Percentiles rank a stretch among this genome's conserved stretches.
phyloP scores from a whole-genome alignment of 2,888 invertebrate species.

The Ditylenchus weischeri region DNA sequence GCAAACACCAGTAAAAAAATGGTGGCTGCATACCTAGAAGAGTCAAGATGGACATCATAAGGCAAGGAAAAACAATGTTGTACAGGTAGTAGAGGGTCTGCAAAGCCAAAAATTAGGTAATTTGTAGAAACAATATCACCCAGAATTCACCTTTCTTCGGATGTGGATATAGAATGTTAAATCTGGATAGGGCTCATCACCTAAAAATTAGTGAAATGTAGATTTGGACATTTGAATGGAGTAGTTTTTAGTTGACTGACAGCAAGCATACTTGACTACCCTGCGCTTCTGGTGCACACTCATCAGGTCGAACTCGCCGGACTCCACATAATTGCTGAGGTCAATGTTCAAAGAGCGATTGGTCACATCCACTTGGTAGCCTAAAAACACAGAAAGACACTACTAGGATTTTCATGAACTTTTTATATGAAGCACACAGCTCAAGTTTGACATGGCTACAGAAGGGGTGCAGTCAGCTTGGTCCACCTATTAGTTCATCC shows the following conservation, averaged over 20 bases:
- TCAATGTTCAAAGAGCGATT: slow-evolving; percentile 62
- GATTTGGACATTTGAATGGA: neutral
- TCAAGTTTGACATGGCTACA: too few species aligned
- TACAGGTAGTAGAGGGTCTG: slow-evolving; percentile 58
- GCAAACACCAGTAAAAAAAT: too few species aligned
- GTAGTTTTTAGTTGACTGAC: slow-evolving; percentile 41
- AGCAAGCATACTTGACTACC: slow-evolving; percentile 64
- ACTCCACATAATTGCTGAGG: slow-evolving; percentile 64
- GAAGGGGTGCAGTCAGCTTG: too few species aligned
- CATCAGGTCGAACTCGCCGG: slow-evolving; percentile 64
- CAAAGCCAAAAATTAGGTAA: slow-evolving; percentile 2
- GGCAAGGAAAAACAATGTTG: slow-evolving; percentile 66
- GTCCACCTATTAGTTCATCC: too few species aligned
- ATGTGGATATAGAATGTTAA: slow-evolving; percentile 65
- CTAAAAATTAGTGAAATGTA: slow-evolving; percentile 17
- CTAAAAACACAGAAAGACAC: slow-evolving; percentile 28
- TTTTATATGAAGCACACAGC: too few species aligned
- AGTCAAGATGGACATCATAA: slow-evolving; percentile 68
- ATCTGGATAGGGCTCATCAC: slow-evolving; percentile 64
- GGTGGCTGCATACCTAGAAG: slow-evolving; percentile 57
- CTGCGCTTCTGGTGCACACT: slow-evolving; percentile 57
- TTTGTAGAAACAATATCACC: neutral
- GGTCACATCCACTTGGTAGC: slow-evolving; percentile 58
- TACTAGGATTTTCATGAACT: too few species aligned
- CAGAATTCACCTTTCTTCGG: slow-evolving; percentile 45